These are phyloP conservation scores for Lacanobia wlatinum DNA, from an alignment of 2,888 invertebrate genomes.

Conservation along the genomic window DNA sequence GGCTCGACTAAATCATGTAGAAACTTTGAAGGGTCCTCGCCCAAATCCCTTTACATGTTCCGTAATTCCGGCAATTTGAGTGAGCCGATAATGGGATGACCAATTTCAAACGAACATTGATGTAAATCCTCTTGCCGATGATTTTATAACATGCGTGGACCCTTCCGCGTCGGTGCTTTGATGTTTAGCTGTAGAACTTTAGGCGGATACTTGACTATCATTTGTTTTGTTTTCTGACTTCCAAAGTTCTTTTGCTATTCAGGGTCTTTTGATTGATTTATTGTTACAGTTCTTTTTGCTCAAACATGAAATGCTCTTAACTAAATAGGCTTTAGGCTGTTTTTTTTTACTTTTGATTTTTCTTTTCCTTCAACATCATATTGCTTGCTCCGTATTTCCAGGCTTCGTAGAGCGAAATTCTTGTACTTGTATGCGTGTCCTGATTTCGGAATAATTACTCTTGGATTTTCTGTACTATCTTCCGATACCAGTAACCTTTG, in stretches of 20 bases:
- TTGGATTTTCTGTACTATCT: conserved; percentile 5
- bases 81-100: conserved; percentile 52
- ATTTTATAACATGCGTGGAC: conserved; percentile 35
- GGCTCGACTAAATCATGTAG: conserved; percentile 36
- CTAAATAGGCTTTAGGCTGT: not conserved
- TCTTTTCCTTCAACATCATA: not conserved
- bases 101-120: conserved; percentile 46
- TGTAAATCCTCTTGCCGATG: conserved; percentile 53
- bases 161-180: conserved; percentile 11
- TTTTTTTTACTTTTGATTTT: too few relatives aligned
- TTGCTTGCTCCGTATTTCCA: not conserved
- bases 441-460: not conserved
- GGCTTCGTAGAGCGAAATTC: not conserved
- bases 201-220: not conserved
- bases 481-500: not conserved
- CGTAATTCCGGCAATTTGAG: conserved; percentile 56
- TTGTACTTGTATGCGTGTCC: not conserved
- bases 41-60: conserved; percentile 54
- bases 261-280: not conserved
- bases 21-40: conserved; percentile 48
- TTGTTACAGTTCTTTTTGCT: not conserved
- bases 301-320: not conserved
- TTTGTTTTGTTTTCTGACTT: not conserved
- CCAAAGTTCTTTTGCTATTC: not conserved
- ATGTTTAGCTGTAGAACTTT: not conserved